Evolutionary conservation across 2,888 invertebrate genomes (phyloP).

Genomic region (Blastobasis lacticolella): DNA sequence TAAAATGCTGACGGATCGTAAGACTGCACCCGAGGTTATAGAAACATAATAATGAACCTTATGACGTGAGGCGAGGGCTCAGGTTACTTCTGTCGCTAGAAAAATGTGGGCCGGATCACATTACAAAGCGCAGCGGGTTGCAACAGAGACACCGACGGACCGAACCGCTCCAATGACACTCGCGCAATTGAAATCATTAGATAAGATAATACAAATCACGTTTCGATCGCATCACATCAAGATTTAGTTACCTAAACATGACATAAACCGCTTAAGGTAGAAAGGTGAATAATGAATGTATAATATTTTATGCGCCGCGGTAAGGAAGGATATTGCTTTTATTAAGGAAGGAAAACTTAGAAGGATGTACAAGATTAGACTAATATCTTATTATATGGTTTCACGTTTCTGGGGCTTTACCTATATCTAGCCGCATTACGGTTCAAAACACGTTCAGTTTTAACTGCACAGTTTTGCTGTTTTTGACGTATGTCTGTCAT

Average conservation of each 20-base stretch:
- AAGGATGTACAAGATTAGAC: neutral
- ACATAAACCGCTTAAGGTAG: neutral
- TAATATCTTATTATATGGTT: neutral
- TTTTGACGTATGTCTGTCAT: too few species aligned
- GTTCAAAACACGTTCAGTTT: too few species aligned
- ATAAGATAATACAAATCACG: constrained; percentile 16
- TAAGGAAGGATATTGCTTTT: neutral
- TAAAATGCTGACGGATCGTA: too few species aligned
- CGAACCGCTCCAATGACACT: constrained; percentile 13
- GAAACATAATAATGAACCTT: too few species aligned
- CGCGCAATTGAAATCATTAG: constrained; percentile 3
- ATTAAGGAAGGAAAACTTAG: neutral
- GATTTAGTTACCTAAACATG: neutral
- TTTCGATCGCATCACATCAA: constrained; percentile 14
- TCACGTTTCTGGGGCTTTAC: too few species aligned
- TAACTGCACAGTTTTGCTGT: too few species aligned
- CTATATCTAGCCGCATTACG: too few species aligned
- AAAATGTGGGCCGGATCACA: constrained; percentile 60
- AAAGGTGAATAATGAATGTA: neutral
- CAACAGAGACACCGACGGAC: constrained; percentile 31
- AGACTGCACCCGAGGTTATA: too few species aligned
- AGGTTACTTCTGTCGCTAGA: constrained; percentile 53
- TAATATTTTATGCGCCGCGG: neutral
- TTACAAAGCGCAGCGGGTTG: constrained; percentile 55
- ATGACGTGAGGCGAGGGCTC: constrained; percentile 20